These are phyloP conservation scores for Macrobrachium rosenbergii DNA, from an alignment of 1,140 invertebrate species.

Conservation along the genomic window DNA sequence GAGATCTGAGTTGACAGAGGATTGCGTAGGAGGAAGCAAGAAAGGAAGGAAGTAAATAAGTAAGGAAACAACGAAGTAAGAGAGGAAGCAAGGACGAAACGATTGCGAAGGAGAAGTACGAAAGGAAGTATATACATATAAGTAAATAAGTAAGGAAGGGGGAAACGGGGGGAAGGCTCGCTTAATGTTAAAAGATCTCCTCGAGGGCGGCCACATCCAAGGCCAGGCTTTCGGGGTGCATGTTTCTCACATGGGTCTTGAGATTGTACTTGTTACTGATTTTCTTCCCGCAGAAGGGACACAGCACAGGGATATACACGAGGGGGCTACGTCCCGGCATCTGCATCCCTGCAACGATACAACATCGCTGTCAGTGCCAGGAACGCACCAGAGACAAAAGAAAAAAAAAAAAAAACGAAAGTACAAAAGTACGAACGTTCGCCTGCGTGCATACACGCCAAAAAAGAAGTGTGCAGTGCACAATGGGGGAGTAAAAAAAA, in stretches of 20 bases:
- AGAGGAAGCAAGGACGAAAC: too few species aligned
- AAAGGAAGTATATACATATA: too few species aligned
- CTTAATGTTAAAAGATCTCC: constrained; percentile 27
- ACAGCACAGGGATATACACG: constrained; percentile 63
- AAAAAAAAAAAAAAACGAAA: not conserved
- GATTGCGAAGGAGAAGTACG: too few species aligned
- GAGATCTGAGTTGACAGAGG: too few species aligned
- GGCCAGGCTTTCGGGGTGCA: constrained; percentile 55
- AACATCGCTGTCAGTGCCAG: constrained; percentile 49
- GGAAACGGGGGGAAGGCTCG: not conserved
- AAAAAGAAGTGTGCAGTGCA: too few species aligned
- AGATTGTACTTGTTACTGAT: constrained; percentile 63
- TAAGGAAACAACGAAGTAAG: too few species aligned
- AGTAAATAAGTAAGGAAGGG: not conserved
- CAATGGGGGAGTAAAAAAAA: too few species aligned
- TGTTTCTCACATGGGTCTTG: constrained; percentile 62
- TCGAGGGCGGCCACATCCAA: constrained; percentile 19
- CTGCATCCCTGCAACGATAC: constrained; percentile 59
- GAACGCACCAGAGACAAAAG: not conserved
- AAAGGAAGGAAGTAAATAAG: too few species aligned
- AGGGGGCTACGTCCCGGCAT: constrained; percentile 50
- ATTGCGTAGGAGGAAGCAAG: too few species aligned
- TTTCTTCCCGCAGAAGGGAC: constrained; percentile 61
- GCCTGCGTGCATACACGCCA: too few species aligned
- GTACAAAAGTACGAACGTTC: not conserved